Evolutionary conservation across 2,113 vertebrate species (phyloP).

Genomic region (Nerophis ophidion): DNA sequence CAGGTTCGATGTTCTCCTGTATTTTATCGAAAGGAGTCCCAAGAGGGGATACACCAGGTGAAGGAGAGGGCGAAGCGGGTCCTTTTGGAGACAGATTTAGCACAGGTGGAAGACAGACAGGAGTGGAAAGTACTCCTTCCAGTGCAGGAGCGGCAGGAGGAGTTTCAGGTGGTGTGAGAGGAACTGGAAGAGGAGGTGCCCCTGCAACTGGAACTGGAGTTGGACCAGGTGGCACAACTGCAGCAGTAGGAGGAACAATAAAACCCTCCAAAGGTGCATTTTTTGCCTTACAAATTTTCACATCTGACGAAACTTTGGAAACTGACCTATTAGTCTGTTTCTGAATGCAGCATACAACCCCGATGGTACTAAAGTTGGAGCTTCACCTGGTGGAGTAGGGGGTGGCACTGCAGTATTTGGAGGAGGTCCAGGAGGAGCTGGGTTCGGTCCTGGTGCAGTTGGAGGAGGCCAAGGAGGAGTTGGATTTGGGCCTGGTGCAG

Average conservation of each 20-base stretch:
- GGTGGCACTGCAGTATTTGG: neutral
- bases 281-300: neutral
- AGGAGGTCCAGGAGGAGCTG: neutral
- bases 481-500: constrained; percentile 17
- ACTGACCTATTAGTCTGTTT: neutral
- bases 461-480: neutral
- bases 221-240: constrained; percentile 18
- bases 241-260: constrained; percentile 39
- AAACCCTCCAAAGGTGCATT: constrained; percentile 49
- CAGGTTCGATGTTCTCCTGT: neutral
- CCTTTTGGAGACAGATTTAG: constrained; percentile 49
- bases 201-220: constrained; percentile 36
- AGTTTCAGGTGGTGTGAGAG: constrained; percentile 17
- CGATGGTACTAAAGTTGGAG: constrained; percentile 38
- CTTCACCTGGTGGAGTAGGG: constrained; percentile 3
- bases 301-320: neutral
- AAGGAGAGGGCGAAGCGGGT: constrained; percentile 58
- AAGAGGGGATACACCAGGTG: constrained; percentile 71
- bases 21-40: constrained; percentile 48
- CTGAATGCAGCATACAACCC: constrained; percentile 19
- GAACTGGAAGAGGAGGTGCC: constrained; percentile 36
- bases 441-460: constrained; percentile 2
- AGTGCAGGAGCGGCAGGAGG: constrained; percentile 19
- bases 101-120: constrained; percentile 22
- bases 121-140: constrained; percentile 25